These are phyloP conservation scores for Ptilorrhoa leucosticta DNA, from an alignment of 2,113 vertebrate species.

Conservation along the genomic window DNA sequence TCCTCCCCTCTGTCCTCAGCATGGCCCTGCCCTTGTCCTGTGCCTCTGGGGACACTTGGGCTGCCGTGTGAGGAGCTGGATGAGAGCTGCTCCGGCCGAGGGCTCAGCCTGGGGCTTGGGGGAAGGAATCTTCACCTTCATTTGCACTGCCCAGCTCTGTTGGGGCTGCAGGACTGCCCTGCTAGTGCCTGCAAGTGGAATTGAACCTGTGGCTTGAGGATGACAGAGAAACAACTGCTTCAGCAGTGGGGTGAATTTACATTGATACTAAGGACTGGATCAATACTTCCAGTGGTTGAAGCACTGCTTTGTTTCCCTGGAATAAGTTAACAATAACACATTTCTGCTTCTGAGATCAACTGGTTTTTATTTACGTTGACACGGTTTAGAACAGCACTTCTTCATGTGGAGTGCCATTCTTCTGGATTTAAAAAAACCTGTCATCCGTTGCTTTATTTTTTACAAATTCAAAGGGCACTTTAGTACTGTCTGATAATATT, in stretches of 20 bases:
- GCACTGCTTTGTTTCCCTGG: background rate
- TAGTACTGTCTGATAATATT: background rate
- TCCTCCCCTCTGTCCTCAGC: background rate
- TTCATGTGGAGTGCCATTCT: background rate
- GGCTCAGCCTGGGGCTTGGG: background rate
- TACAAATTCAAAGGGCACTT: background rate
- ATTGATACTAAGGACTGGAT: background rate
- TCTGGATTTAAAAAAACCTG: background rate
- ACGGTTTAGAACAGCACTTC: background rate
- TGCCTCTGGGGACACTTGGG: background rate
- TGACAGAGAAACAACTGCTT: background rate
- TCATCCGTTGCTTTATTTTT: background rate
- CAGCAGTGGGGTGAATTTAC: background rate
- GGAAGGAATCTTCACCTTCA: background rate
- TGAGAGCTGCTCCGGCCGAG: background rate
- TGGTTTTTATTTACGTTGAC: background rate
- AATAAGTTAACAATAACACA: background rate
- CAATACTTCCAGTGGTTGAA: background rate
- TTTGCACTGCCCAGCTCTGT: background rate
- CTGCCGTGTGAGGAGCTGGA: background rate
- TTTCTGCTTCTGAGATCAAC: background rate
- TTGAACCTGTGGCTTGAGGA: background rate
- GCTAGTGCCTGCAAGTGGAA: background rate
- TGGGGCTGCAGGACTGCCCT: background rate
- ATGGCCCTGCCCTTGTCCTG: background rate